phyloP scores from a whole-genome alignment of 2,888 invertebrate species.

The Allacma fusca region DNA sequence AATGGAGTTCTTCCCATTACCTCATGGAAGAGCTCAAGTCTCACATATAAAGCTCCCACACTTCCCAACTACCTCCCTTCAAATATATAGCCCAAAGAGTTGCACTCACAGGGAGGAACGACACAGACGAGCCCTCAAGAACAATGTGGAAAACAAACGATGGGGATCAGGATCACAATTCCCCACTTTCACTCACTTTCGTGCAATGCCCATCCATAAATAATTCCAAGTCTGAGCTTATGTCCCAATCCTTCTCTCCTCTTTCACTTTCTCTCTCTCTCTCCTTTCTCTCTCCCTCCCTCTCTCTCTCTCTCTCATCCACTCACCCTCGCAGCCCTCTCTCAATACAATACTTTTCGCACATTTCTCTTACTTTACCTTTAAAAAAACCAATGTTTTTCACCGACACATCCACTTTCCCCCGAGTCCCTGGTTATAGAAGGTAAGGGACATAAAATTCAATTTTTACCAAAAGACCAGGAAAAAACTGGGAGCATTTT shows the following conservation, averaged over 20 bases:
- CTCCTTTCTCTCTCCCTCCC: not conserved
- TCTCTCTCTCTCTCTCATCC: not conserved
- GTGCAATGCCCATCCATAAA: conserved; percentile 27
- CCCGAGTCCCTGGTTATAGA: not conserved
- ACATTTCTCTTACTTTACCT: not conserved
- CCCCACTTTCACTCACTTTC: conserved; percentile 26
- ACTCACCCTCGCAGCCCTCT: too few species aligned
- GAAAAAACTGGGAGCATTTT: conserved; percentile 12
- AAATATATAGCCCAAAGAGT: too few species aligned
- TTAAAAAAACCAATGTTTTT: not conserved
- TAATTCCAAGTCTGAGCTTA: conserved; percentile 30
- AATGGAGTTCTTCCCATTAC: too few species aligned
- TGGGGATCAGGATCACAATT: conserved; percentile 31
- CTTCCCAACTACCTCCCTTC: not conserved
- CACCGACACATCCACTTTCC: not conserved
- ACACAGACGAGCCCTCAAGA: conserved; percentile 3
- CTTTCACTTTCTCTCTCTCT: conserved; percentile 9
- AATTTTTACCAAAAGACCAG: conserved; percentile 4
- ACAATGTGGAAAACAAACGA: conserved; percentile 24
- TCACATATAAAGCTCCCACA: not conserved
- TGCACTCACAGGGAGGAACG: not conserved
- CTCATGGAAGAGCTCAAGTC: too few species aligned
- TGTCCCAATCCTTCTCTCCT: conserved; percentile 19
- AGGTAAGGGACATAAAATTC: not conserved
- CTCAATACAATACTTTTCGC: not conserved